Base-by-base conservation (phyloP, 2,113 vertebrate genomes). In the Ellobius talpinus region DNA sequence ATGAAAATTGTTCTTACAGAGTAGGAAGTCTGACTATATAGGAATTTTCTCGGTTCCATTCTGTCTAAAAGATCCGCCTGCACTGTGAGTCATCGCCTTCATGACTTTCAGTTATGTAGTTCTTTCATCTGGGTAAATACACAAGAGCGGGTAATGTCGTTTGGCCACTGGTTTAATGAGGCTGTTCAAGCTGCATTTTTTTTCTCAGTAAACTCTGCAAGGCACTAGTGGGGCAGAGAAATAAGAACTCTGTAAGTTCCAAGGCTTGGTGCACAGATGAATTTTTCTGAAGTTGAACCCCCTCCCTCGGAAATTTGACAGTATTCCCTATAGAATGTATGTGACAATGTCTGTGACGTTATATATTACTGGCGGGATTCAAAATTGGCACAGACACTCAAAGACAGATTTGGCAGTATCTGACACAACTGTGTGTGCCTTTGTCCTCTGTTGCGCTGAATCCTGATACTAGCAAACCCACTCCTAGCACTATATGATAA, bases 211-310 rank as follows among this genome's bases (percentile, higher is more conserved):
- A 93, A 91, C 31, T 91, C 79, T 77, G 23, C 68, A 88, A 90
- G 8, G 14, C n/a, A n/a, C 70, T 85, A 87, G 24, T 7, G 66
- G 84, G 58, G 76, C 36, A 66, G 29, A 86, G 65, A 63, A 94
- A 68, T 55, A 86, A 81, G 45, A 31, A 33, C 36, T 93, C 66
- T 31, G n/a, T 72, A 91, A 39, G 12, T 94, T 89, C 50, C 66
- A 81, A 72, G 61, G 29, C 13, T 70, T 95, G 5, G 65, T 96
- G 14, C 21, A 81, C 45, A 45, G 45, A 45, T 45, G 5, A 33
- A 24, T 81, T 95, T 65, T 93, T 79, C 79, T 90, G 13, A 89
- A 91, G 33, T 72, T 91, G 23, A 24, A 92, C 88, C 9, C 29
- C 70, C 45, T 70, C 12, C 17, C 70, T 33, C 63, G 17, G n/a